phyloP scores from a whole-genome alignment of 2,113 vertebrate species.

The Tautogolabrus adspersus region DNA sequence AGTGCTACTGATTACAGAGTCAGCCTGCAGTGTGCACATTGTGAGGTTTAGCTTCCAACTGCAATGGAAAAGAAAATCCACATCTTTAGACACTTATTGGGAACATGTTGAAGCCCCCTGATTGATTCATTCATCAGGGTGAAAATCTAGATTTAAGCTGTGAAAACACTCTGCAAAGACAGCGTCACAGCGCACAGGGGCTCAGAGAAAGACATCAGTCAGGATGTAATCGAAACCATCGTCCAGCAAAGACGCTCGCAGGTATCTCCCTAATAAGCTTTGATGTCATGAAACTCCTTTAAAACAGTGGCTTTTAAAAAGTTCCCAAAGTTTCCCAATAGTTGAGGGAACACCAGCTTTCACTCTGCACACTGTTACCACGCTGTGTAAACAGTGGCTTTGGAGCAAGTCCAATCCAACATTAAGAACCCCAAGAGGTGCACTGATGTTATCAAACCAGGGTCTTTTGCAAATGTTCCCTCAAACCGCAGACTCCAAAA shows the following conservation, averaged over 20 bases:
- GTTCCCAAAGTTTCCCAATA: conserved; percentile 1
- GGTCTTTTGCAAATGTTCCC: background rate
- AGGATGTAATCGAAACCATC: conserved; percentile 33
- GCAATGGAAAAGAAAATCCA: conserved; percentile 50
- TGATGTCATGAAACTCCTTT: background rate
- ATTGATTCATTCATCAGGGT: conserved; percentile 52
- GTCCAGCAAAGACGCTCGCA: conserved; percentile 15
- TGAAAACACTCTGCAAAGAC: conserved; percentile 50
- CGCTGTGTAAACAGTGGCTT: background rate
- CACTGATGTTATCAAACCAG: conserved; percentile 17
- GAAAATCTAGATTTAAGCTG: conserved; percentile 53
- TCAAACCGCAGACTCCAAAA: background rate
- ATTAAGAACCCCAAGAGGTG: background rate
- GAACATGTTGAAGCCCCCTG: conserved; percentile 51
- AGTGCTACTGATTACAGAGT: conserved; percentile 33
- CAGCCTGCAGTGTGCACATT: background rate
- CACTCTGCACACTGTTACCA: background rate
- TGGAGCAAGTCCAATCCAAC: background rate
- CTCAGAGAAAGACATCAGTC: conserved; percentile 3
- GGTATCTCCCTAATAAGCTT: background rate
- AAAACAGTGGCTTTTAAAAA: background rate
- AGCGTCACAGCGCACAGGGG: background rate
- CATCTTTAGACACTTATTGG: conserved; percentile 48
- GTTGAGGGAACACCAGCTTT: background rate
- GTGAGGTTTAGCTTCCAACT: conserved; percentile 39